Evolutionary conservation across 2,113 vertebrate species (phyloP).

Genomic region (Mustelus asterias): DNA sequence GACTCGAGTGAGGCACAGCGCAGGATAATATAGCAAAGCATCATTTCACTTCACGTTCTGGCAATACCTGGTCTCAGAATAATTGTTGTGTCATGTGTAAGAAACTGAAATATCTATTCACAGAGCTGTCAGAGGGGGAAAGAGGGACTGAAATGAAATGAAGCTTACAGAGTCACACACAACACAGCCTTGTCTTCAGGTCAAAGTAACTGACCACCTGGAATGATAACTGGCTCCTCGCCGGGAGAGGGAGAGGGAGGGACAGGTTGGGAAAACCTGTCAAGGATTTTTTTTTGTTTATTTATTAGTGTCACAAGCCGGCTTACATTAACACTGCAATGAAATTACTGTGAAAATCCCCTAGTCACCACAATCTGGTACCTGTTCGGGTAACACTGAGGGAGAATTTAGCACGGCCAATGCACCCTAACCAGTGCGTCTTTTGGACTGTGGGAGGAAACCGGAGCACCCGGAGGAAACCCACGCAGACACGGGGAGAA

Average conservation of each 20-base stretch:
- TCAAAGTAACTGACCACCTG: too few relatives aligned
- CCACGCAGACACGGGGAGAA: too few relatives aligned
- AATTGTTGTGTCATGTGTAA: not conserved
- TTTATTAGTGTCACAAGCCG: too few relatives aligned
- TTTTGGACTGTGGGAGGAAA: too few relatives aligned
- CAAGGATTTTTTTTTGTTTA: not conserved
- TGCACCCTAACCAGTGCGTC: too few relatives aligned
- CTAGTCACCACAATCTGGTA: too few relatives aligned
- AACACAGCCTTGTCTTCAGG: not conserved
- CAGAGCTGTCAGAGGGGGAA: not conserved
- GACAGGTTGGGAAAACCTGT: not conserved
- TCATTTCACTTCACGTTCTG: not conserved
- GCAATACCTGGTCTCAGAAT: not conserved
- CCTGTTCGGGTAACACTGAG: too few relatives aligned
- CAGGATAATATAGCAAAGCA: not conserved
- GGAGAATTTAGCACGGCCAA: too few relatives aligned
- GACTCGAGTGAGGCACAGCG: not conserved
- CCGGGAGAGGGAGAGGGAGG: not conserved
- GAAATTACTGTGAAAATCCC: too few relatives aligned
- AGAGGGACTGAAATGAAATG: not conserved
- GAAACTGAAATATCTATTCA: not conserved
- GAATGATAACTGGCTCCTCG: not conserved
- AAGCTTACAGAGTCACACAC: not conserved
- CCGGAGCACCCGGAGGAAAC: too few relatives aligned
- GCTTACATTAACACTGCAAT: too few relatives aligned